Evolutionary conservation across 2,888 invertebrate genomes (phyloP), one percentile per base, ranked within the genome.

Genomic region (Apotomis capreana): DNA sequence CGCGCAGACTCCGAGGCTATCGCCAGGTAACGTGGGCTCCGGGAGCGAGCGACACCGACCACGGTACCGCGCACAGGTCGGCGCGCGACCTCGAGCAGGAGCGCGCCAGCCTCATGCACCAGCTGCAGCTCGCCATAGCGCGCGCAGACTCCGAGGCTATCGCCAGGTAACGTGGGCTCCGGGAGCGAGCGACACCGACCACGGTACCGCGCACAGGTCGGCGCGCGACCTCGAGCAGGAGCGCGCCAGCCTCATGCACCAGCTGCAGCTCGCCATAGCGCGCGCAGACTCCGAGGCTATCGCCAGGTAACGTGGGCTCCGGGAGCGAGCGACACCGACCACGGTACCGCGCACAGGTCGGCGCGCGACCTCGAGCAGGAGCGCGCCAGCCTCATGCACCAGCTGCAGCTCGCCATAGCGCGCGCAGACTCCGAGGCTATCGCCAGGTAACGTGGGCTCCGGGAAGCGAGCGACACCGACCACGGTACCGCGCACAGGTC

Each of bases 1-100:
- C 94, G 98, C 73, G 98, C 97, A 0, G 99, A 99, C 91, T 96
- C 97, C 0, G 99, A 99, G 89, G 97, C 98, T n/a, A 93, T 99
- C 76, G 98, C 98, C 3, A 95, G 97, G 94, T 93, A 62, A 55
- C 54, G 9, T 46, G 5, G 26, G 5, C 5, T 0, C 40, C 6
- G 40, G 6, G 40, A 40, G 6, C 40, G 40, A 40, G 13, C 13
- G 3, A 44, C 40, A 55, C 15, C 15, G 15, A 15, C 15, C 15
- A 15, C 15, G 15, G 15, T 44, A 4, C 5, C 44, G 40, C 5
- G n/a, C 15, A 15, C 15, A 37, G 36, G 10, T 64, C 10, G 13
- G 36, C 54, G 40, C n/a, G n/a, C n/a, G n/a, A n/a, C n/a, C n/a
- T n/a, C n/a, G n/a, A n/a, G n/a, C n/a, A 40, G 40, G 40, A 3